Base-by-base conservation (phyloP, 2,888 invertebrate genomes). In the Gymnocheta viridis region DNA sequence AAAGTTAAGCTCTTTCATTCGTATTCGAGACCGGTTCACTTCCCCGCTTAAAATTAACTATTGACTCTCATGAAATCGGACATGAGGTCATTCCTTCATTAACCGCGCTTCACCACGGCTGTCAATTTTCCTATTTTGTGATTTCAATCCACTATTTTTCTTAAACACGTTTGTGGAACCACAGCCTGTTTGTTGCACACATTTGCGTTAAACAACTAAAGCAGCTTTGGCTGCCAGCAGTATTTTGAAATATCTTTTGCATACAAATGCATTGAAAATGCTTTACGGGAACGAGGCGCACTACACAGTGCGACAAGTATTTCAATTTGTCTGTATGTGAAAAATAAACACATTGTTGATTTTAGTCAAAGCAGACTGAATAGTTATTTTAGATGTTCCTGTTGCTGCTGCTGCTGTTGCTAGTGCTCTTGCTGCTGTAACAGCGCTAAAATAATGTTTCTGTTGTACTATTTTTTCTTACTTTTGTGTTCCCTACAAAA, bases 261-360 rank as follows among this genome's bases (percentile, higher is more conserved):
- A 84, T 84, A 84, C 77, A 84, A 84, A 84, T 84, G 47, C 81
- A 78, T 49, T 60, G 69, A 56, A 81, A 81, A 69, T 69, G 69
- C 84, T 69, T 56, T 17, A 81, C 67, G 72, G 67, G 62, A 67
- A 62, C 76, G 77, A 72, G 72, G 32, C 35, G 67, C 32, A 58
- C 47, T 81, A 47, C 27, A 56, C 19, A 47, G 14, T 49, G 22
- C 38, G 17, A 24, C 49, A 32, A 49, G n/a, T 24, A 49, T 54
- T 54, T 54, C 19, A 12, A 41, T 19, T 5, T 47, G 24, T 32
- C 10, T 35, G 32, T 56, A 14, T 14, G 32, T 19, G 29, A 79
- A 70, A 49, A 82, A 62, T 19, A 73, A 44, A 19, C 17, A 51
- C 9, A 38, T 64, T 84, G 77, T 84, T 84, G 77, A 78, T 84